Percentiles rank a stretch among this genome's conserved stretches.
phyloP scores from a whole-genome alignment of 2,113 vertebrate species.

The Lynx canadensis region DNA sequence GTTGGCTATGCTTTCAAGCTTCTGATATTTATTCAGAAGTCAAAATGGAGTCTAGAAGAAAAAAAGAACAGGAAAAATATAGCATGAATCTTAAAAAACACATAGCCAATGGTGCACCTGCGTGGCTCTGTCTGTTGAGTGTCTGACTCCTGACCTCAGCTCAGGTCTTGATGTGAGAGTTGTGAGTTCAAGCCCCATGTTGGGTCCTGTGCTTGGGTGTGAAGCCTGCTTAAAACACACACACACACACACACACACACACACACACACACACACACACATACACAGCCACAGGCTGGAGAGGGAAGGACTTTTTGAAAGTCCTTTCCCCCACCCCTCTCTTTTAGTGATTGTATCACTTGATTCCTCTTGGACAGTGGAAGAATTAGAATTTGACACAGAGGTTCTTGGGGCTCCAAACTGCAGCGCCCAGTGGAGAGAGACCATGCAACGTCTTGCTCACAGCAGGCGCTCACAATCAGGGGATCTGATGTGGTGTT shows the following conservation, averaged over 20 bases:
- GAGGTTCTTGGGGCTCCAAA: not conserved
- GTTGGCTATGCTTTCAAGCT: not conserved
- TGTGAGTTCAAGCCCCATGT: no score
- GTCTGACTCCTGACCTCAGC: no score
- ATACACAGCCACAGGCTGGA: not conserved
- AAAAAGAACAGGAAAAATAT: not conserved
- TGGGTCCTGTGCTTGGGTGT: no score
- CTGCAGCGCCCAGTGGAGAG: not conserved
- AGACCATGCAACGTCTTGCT: not conserved
- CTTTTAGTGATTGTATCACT: not conserved
- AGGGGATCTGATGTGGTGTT: not conserved
- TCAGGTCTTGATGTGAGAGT: no score
- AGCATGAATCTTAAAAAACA: conserved; percentile 9
- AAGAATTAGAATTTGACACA: not conserved
- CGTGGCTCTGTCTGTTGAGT: no score
- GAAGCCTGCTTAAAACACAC: no score
- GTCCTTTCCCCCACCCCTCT: not conserved
- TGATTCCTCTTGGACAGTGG: not conserved
- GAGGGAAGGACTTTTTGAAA: not conserved
- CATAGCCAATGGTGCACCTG: not conserved
- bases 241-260: no score
- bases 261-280: no score
- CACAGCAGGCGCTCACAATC: accelerated
- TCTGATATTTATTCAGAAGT: not conserved
- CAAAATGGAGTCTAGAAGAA: not conserved